phyloP scores from a whole-genome alignment of 2,888 invertebrate species.

The Netelia melanura region DNA sequence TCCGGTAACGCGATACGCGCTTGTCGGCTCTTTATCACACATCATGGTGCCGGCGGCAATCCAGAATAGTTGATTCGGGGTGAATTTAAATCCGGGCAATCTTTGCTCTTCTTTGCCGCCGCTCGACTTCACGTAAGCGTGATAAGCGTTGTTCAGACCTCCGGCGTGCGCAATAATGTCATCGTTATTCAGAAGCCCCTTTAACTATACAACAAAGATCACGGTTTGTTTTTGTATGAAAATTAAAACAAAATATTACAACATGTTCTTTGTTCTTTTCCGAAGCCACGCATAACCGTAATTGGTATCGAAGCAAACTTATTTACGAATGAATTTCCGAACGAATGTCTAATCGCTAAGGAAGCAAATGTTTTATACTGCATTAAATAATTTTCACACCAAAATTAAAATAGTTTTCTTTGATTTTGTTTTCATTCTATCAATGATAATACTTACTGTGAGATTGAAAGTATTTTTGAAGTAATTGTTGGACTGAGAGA shows the following conservation, averaged over 20 bases:
- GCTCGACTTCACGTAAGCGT: slow-evolving; percentile 92
- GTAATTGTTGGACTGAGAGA: slow-evolving; percentile 97
- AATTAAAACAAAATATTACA: neutral
- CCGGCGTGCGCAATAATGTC: slow-evolving; percentile 98
- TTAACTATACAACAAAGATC: slow-evolving; percentile 87
- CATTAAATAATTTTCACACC: too few species aligned
- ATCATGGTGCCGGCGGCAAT: slow-evolving; percentile 88
- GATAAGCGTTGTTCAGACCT: slow-evolving; percentile 95
- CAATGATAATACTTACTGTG: slow-evolving; percentile 86
- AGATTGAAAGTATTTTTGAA: slow-evolving; percentile 91
- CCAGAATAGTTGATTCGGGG: slow-evolving; percentile 90
- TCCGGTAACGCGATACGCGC: slow-evolving; percentile 88
- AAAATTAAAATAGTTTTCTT: too few species aligned
- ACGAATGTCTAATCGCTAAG: too few species aligned
- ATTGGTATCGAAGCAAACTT: too few species aligned
- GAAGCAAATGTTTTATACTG: too few species aligned
- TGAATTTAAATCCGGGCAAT: slow-evolving; percentile 90
- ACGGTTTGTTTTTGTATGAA: neutral
- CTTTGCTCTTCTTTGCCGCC: slow-evolving; percentile 89
- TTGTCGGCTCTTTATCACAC: slow-evolving; percentile 90
- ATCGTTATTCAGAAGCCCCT: slow-evolving; percentile 90
- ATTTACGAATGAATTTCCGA: too few species aligned
- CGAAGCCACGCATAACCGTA: neutral
- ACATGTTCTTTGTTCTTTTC: neutral
- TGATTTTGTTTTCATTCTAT: too few species aligned